These are phyloP conservation scores for Heteromurus nitidus DNA, from an alignment of 2,888 invertebrate genomes.

Conservation along the genomic window DNA sequence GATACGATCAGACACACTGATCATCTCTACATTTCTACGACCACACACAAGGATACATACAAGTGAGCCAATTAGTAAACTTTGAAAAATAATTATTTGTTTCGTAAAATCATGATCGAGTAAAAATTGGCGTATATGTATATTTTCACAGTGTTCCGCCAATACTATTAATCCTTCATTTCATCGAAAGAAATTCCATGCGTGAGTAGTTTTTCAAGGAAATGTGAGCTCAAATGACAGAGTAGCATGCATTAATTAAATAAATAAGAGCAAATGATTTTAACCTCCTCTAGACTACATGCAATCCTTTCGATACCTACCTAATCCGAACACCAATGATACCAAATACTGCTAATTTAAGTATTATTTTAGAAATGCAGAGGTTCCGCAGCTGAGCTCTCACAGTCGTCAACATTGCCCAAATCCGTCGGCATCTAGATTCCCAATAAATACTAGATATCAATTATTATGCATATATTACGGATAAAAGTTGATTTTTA, in stretches of 20 bases:
- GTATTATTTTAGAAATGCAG: too few species aligned
- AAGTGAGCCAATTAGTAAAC: constrained; percentile 13
- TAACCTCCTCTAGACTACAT: constrained; percentile 24
- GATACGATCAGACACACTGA: too few species aligned
- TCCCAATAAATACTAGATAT: constrained; percentile 1
- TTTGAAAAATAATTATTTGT: constrained; percentile 18
- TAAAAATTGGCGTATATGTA: too few species aligned
- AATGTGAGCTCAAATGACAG: constrained; percentile 44
- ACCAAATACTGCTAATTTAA: too few species aligned
- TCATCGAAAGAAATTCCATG: constrained; percentile 8
- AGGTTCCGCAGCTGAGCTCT: constrained; percentile 48
- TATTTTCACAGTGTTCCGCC: too few species aligned
- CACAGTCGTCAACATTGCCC: constrained; percentile 25
- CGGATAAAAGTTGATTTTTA: constrained; percentile 22
- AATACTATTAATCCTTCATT: neutral
- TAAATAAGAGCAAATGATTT: constrained; percentile 20
- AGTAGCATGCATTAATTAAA: constrained; percentile 53
- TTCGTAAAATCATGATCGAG: neutral
- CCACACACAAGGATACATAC: constrained; percentile 48
- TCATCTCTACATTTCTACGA: constrained; percentile 28
- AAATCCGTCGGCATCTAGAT: neutral
- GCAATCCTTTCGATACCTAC: constrained; percentile 22
- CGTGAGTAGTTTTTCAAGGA: constrained; percentile 52
- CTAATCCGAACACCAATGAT: too few species aligned
- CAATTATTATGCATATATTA: neutral